Evolutionary conservation across 2,113 vertebrate genomes (phyloP).

Genomic region (Lichenostomus cassidix): DNA sequence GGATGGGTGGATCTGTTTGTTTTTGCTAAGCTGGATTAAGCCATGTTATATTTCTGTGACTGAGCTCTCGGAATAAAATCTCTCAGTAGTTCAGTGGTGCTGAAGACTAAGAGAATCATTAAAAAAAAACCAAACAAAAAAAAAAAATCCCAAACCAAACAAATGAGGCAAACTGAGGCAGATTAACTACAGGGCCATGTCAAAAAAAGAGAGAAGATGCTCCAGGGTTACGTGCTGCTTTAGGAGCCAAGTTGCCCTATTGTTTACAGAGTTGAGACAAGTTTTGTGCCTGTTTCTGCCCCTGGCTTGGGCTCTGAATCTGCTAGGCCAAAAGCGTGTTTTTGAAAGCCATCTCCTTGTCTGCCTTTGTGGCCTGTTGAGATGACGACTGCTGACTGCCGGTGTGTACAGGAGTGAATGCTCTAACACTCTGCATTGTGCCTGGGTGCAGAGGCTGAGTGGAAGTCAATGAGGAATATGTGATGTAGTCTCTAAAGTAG

Average conservation of each 20-base stretch:
- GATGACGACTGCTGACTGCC: neutral
- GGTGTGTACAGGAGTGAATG: neutral
- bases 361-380: neutral
- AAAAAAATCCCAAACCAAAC: neutral
- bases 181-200: neutral
- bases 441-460: neutral
- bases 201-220: neutral
- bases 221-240: neutral
- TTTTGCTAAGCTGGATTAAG: slow-evolving; percentile 37
- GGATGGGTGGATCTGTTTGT: slow-evolving; percentile 33
- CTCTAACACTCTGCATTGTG: accelerated
- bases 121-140: neutral
- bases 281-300: neutral
- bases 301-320: neutral
- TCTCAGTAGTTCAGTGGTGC: neutral
- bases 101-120: neutral
- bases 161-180: neutral
- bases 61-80: neutral
- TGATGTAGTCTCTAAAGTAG: neutral
- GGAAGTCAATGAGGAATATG: neutral
- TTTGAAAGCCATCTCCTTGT: neutral
- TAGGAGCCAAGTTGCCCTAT: neutral
- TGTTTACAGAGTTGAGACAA: neutral
- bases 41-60: neutral
- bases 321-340: neutral